These are phyloP conservation scores for Pyrgilauda ruficollis DNA, from an alignment of 2,113 vertebrate genomes.

Conservation along the genomic window DNA sequence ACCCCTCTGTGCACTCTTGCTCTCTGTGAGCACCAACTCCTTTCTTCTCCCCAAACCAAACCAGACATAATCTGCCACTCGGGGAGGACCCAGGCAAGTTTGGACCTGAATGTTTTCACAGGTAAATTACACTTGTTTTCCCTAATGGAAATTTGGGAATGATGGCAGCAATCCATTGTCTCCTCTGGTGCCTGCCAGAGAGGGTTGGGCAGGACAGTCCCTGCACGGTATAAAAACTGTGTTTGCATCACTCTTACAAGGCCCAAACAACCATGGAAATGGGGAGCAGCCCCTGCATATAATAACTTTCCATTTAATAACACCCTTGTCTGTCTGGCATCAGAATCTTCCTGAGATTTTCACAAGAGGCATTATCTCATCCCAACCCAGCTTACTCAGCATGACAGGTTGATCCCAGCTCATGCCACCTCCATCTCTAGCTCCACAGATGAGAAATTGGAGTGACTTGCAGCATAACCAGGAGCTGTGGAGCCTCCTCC, in stretches of 20 bases:
- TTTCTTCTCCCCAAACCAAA: background rate
- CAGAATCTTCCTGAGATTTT: background rate
- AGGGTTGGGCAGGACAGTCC: background rate
- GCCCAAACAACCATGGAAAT: background rate
- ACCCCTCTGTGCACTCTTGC: fast-evolving
- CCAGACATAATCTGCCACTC: background rate
- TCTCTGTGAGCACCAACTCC: fast-evolving
- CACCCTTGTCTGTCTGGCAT: background rate
- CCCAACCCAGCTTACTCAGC: background rate
- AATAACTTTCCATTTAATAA: background rate
- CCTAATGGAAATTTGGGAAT: background rate
- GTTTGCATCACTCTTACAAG: fast-evolving
- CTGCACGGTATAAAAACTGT: fast-evolving
- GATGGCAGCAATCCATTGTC: background rate
- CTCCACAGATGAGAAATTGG: background rate
- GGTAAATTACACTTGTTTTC: background rate
- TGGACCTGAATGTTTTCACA: background rate
- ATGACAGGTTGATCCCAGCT: background rate
- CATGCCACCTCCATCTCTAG: fast-evolving
- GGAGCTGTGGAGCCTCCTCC: background rate
- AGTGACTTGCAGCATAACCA: background rate
- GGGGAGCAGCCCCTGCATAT: background rate
- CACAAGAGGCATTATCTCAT: background rate
- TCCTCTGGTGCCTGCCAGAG: fast-evolving
- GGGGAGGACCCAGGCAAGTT: background rate